Conservation (phyloP, 2,797 vertebrate genomes). For the Anabacerthia variegaticeps region DNA sequence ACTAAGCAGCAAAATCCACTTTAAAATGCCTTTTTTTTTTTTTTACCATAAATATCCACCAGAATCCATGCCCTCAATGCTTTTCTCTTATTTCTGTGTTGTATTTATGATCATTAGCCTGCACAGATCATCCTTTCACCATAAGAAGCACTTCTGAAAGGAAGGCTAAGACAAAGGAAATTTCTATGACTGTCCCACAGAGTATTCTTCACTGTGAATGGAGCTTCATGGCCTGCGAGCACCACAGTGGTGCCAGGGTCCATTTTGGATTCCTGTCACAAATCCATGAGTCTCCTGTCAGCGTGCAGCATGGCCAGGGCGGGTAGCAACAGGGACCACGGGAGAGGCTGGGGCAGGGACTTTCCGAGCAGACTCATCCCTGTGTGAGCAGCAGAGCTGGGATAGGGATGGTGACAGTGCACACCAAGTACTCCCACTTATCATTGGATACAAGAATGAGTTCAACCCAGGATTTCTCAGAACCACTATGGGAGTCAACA, state of each 20-base stretch:
- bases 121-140: not conserved
- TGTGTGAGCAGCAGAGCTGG: not conserved
- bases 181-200: not conserved
- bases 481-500: not conserved
- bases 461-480: not conserved
- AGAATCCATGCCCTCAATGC: not conserved
- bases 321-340: fast-evolving
- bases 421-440: not conserved
- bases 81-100: not conserved
- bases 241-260: not conserved
- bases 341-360: not conserved
- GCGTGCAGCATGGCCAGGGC: fast-evolving
- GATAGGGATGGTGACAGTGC: not conserved
- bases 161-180: not conserved
- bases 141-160: not conserved
- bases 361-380: not conserved
- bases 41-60: not conserved
- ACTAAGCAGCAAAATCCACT: not conserved
- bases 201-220: not conserved
- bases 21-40: not conserved
- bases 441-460: not conserved
- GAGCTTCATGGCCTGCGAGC: not conserved
- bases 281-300: not conserved
- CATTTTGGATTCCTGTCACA: not conserved
- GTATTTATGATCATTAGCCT: not conserved